Conservation (phyloP, 2,113 vertebrate genomes). For the Hydropotes inermis region DNA sequence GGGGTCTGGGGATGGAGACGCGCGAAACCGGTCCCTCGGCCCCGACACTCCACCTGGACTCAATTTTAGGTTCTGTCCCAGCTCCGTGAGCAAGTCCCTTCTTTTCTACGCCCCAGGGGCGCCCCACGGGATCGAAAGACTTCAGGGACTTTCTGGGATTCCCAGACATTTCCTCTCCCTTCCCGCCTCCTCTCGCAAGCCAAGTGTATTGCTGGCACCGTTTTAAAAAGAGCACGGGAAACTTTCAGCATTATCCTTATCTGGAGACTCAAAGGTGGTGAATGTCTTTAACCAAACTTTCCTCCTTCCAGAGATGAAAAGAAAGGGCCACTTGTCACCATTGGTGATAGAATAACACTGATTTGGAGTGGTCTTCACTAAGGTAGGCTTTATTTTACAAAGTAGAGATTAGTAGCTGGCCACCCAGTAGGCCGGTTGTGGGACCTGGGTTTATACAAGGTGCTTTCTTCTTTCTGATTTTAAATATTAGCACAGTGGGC, state of each 20-base stretch:
- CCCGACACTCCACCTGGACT: neutral
- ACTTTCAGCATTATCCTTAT: neutral
- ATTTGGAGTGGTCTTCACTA: neutral
- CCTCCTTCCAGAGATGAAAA: neutral
- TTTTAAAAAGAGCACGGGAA: neutral
- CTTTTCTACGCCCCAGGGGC: neutral
- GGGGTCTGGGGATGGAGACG: neutral
- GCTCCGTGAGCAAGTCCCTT: neutral
- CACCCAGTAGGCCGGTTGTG: neutral
- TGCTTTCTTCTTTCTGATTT: neutral
- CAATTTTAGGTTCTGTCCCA: neutral
- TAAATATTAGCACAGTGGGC: neutral
- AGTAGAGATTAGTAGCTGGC: neutral
- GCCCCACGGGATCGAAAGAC: neutral
- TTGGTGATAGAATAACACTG: neutral
- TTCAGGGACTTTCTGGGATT: slow-evolving; percentile 32
- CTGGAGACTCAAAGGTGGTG: neutral
- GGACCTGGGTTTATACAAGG: neutral
- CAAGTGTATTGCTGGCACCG: neutral
- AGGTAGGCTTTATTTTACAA: neutral
- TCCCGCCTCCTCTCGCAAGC: neutral
- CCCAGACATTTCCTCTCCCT: slow-evolving; percentile 7
- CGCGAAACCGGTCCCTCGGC: neutral
- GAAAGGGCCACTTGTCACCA: neutral
- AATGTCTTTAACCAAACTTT: neutral